Conservation (phyloP, 2,888 invertebrate genomes). For the Choreutis nemorana region DNA sequence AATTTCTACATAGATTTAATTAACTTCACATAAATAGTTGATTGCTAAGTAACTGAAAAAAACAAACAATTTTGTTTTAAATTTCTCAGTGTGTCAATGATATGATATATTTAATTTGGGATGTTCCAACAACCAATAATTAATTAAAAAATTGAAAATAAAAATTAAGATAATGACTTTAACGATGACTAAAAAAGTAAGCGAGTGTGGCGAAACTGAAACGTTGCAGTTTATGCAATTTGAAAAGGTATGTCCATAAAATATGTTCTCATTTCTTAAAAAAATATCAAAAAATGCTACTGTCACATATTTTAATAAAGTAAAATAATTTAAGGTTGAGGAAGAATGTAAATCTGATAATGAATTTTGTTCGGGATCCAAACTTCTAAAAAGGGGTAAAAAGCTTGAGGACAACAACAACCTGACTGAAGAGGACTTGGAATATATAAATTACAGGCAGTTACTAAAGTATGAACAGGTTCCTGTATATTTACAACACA, state of each 20-base stretch:
- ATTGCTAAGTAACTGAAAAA: too few relatives aligned
- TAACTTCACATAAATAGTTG: too few relatives aligned
- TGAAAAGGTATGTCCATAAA: constrained; percentile 43
- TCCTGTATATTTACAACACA: constrained; percentile 85
- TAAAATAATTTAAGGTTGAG: constrained; percentile 34
- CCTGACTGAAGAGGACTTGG: constrained; percentile 49
- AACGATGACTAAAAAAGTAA: constrained; percentile 57
- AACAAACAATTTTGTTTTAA: too few relatives aligned
- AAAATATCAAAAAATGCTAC: too few relatives aligned
- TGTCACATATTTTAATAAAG: too few relatives aligned
- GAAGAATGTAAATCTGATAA: constrained; percentile 31
- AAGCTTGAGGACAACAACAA: constrained; percentile 57
- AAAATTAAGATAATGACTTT: constrained; percentile 32
- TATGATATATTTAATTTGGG: not conserved
- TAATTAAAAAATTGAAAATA: constrained; percentile 2
- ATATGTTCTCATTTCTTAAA: too few relatives aligned
- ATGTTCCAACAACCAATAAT: not conserved
- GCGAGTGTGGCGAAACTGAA: constrained; percentile 51
- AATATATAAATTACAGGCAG: constrained; percentile 54
- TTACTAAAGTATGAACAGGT: constrained; percentile 69
- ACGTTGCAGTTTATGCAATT: constrained; percentile 56
- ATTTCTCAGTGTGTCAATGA: not conserved
- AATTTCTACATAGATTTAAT: too few relatives aligned
- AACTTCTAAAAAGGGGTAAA: constrained; percentile 41
- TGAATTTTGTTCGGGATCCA: constrained; percentile 25